These are phyloP conservation scores for Catocala sponsa DNA, from an alignment of 2,888 invertebrate genomes.

Conservation along the genomic window DNA sequence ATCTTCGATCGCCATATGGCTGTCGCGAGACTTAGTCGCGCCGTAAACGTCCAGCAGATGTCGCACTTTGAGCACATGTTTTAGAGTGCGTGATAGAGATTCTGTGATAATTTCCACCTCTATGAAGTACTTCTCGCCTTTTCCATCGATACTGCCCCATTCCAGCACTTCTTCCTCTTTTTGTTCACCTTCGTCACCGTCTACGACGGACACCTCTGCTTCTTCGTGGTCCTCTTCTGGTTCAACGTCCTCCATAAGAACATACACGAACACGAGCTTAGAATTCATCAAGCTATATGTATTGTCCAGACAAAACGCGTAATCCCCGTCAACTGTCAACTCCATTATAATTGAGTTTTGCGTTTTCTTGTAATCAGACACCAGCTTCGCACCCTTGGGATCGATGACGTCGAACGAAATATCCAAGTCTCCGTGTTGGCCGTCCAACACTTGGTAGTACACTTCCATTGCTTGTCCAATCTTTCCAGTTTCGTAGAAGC, in stretches of 20 bases:
- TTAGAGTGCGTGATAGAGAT: slow-evolving; percentile 89
- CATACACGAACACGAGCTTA: slow-evolving; percentile 94
- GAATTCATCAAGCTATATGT: slow-evolving; percentile 93
- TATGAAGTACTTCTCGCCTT: slow-evolving; percentile 68
- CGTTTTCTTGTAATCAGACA: slow-evolving; percentile 90
- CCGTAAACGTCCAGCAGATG: slow-evolving; percentile 90
- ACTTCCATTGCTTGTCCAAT: slow-evolving; percentile 76
- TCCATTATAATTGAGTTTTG: slow-evolving; percentile 91
- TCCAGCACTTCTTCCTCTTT: slow-evolving; percentile 72
- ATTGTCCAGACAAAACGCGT: slow-evolving; percentile 95
- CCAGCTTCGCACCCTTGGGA: slow-evolving; percentile 88
- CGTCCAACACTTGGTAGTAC: slow-evolving; percentile 90
- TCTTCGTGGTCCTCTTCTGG: slow-evolving; percentile 55
- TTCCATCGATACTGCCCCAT: slow-evolving; percentile 67
- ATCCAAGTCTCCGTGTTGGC: slow-evolving; percentile 94
- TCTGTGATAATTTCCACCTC: slow-evolving; percentile 88
- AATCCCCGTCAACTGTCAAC: slow-evolving; percentile 90
- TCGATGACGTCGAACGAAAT: slow-evolving; percentile 92
- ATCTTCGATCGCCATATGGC: slow-evolving; percentile 93
- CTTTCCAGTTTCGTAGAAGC: slow-evolving; percentile 74
- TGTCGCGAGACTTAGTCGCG: slow-evolving; percentile 93
- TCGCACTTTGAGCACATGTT: slow-evolving; percentile 89
- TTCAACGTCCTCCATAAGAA: slow-evolving; percentile 90
- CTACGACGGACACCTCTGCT: slow-evolving; percentile 52
- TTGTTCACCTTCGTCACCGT: slow-evolving; percentile 62